Evolutionary conservation across 2,113 vertebrate genomes (phyloP).

Genomic region (Plecotus auritus): DNA sequence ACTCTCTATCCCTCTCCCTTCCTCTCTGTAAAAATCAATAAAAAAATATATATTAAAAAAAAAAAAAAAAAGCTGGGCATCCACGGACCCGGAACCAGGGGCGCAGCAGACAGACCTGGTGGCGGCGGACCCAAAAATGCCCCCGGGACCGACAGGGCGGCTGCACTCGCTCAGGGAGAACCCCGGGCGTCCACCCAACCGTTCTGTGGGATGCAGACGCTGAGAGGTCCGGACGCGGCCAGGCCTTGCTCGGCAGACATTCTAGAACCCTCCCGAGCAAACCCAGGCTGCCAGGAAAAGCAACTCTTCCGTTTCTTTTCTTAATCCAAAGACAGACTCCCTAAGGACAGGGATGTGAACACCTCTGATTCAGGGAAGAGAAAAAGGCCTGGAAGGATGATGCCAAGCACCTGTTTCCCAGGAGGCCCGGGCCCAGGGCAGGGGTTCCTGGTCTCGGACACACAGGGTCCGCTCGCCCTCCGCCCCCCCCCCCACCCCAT

Average conservation of each 20-base stretch:
- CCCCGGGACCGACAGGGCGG: background rate
- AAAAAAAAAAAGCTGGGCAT: no score
- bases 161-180: accelerated
- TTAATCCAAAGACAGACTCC: background rate
- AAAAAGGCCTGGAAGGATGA: no score
- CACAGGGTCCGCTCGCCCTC: accelerated
- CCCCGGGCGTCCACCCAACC: background rate
- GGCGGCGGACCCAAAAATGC: no score
- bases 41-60: no score
- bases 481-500: accelerated
- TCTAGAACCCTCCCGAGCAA: background rate
- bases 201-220: background rate
- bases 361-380: background rate
- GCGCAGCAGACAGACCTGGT: background rate
- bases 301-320: no score
- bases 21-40: no score
- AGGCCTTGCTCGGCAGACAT: background rate
- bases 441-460: background rate
- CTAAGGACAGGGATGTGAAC: background rate
- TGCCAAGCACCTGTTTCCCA: accelerated
- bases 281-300: background rate
- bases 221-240: background rate
- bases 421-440: background rate
- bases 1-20: no score
- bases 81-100: background rate